These are phyloP conservation scores for Lysandra bellargus DNA, from an alignment of 2,888 invertebrate genomes.

Conservation along the genomic window DNA sequence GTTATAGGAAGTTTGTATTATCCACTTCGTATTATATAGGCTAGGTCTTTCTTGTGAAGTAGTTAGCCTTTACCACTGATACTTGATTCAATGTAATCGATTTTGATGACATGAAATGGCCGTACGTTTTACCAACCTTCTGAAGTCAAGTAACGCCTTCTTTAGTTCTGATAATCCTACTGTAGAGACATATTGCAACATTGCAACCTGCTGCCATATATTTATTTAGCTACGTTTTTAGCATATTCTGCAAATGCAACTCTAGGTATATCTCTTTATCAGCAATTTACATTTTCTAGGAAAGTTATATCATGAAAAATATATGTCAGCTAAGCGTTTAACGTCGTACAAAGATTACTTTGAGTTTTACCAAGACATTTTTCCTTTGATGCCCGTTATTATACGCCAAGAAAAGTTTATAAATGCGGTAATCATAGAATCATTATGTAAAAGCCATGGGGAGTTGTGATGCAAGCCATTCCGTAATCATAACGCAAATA, in stretches of 20 bases:
- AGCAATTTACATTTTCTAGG: background rate
- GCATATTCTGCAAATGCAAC: background rate
- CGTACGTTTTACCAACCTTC: background rate
- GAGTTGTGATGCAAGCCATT: background rate
- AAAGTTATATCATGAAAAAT: background rate
- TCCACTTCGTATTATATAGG: background rate
- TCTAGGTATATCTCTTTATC: background rate
- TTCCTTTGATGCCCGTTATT: background rate
- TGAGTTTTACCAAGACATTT: background rate
- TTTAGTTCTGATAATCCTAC: too few species aligned
- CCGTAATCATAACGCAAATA: conserved; percentile 23
- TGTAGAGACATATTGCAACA: too few species aligned
- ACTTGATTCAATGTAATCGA: background rate
- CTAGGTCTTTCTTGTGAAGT: background rate
- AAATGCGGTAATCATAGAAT: background rate
- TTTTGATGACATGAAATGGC: conserved; percentile 16
- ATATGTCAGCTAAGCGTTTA: background rate
- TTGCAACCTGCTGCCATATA: too few species aligned
- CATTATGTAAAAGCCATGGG: background rate
- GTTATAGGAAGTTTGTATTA: too few species aligned
- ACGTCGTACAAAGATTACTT: background rate
- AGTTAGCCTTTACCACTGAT: background rate
- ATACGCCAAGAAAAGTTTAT: conserved; percentile 6
- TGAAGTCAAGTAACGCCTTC: too few species aligned
- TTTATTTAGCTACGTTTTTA: too few species aligned